These are phyloP conservation scores for Bubalus kerabau DNA, from an alignment of 2,113 vertebrate genomes.

Conservation along the genomic window DNA sequence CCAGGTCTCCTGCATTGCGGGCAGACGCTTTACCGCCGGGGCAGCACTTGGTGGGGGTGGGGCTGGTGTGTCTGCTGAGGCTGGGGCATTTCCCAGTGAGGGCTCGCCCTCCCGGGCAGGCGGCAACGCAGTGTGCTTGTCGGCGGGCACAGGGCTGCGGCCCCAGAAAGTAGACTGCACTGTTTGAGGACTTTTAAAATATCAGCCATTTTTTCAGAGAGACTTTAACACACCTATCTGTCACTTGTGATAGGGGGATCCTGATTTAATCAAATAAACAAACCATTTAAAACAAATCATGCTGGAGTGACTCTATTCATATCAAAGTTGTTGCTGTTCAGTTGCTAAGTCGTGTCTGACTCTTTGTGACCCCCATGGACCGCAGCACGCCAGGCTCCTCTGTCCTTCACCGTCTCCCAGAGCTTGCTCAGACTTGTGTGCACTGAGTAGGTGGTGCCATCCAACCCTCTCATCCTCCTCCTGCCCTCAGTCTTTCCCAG, in stretches of 20 bases:
- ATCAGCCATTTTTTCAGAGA: background rate
- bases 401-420: background rate
- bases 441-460: background rate
- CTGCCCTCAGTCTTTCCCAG: background rate
- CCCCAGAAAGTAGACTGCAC: background rate
- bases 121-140: accelerated
- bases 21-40: background rate
- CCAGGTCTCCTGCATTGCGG: accelerated
- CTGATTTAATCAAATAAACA: background rate
- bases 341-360: background rate
- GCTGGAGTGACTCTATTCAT: too few relatives aligned
- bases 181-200: background rate
- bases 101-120: too few relatives aligned
- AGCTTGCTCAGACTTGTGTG: background rate
- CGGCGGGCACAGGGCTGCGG: background rate
- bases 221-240: too few relatives aligned
- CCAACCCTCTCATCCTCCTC: background rate
- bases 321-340: background rate
- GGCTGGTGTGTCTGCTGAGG: too few relatives aligned
- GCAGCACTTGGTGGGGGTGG: too few relatives aligned
- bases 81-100: too few relatives aligned
- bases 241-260: background rate
- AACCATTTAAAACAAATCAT: accelerated
- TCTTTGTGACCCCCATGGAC: background rate
- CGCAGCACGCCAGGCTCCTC: background rate